These are phyloP conservation scores for Corynorhinus townsendii DNA, from an alignment of 2,113 vertebrate species.

Conservation along the genomic window DNA sequence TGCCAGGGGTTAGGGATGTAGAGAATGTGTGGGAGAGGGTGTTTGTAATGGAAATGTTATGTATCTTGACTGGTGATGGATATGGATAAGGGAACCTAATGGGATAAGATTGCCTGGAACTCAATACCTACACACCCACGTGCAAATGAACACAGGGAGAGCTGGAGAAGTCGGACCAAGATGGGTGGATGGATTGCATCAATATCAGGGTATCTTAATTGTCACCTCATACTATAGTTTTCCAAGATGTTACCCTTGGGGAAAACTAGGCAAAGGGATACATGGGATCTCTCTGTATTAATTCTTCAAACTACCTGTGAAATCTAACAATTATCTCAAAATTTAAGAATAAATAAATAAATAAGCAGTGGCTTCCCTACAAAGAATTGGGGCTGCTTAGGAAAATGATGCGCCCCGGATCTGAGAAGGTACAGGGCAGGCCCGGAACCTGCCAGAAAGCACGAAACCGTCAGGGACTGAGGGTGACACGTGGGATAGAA, in stretches of 20 bases:
- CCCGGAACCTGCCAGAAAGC: not conserved
- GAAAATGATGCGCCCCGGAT: not conserved
- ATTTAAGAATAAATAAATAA: not conserved
- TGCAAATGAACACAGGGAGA: fast-evolving
- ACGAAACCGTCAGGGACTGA: fast-evolving
- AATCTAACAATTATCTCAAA: not conserved
- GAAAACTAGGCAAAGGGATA: no score
- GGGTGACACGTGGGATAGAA: fast-evolving
- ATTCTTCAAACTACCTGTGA: not conserved
- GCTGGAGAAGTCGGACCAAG: fast-evolving
- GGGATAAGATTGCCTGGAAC: fast-evolving
- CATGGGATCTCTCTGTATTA: fast-evolving
- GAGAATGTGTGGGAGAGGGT: not conserved
- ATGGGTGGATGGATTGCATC: fast-evolving
- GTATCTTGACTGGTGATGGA: not conserved
- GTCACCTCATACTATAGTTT: fast-evolving
- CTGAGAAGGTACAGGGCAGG: not conserved
- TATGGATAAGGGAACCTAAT: fast-evolving
- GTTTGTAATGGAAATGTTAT: fast-evolving
- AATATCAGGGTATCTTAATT: fast-evolving
- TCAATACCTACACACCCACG: fast-evolving
- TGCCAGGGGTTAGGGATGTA: not conserved
- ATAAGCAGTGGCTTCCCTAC: not conserved
- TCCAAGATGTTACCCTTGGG: not conserved
- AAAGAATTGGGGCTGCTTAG: not conserved